Evolutionary conservation across 2,113 vertebrate genomes (phyloP).

Genomic region (Bos indicus): DNA sequence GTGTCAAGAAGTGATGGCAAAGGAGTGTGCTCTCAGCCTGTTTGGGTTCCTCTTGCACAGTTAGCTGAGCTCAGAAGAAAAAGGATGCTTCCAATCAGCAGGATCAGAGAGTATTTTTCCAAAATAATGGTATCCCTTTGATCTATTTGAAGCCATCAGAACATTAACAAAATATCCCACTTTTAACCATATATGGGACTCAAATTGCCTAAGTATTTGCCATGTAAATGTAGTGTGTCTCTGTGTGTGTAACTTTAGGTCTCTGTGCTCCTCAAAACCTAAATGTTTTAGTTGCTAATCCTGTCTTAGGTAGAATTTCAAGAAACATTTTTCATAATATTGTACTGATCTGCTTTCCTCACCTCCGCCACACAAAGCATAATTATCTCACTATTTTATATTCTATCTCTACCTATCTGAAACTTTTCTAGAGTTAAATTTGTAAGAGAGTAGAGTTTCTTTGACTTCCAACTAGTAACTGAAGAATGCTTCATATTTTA

Average conservation of each 20-base stretch:
- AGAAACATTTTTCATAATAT: not conserved
- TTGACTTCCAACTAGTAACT: constrained; percentile 62
- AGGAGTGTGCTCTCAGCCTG: not conserved
- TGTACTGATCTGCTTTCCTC: not conserved
- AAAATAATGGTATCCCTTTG: not conserved
- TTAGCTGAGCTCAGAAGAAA: not conserved
- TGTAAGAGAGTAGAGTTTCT: constrained; percentile 46
- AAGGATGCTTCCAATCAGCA: not conserved
- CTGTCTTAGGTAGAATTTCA: not conserved
- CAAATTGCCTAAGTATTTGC: not conserved
- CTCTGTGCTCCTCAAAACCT: not conserved
- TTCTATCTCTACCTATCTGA: constrained; percentile 33
- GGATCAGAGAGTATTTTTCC: not conserved
- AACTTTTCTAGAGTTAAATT: constrained; percentile 72
- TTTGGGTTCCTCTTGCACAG: not conserved
- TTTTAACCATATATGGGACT: not conserved
- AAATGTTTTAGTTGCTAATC: not conserved
- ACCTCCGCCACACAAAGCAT: not conserved
- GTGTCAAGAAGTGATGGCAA: not conserved
- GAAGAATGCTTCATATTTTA: constrained; percentile 76
- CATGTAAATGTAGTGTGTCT: not conserved
- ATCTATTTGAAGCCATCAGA: not conserved
- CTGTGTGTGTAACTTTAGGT: not conserved
- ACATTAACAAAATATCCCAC: not conserved
- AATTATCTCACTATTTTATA: not conserved